Evolutionary conservation across 2,888 invertebrate genomes (phyloP).

Genomic region (Nemapogon koenigi): DNA sequence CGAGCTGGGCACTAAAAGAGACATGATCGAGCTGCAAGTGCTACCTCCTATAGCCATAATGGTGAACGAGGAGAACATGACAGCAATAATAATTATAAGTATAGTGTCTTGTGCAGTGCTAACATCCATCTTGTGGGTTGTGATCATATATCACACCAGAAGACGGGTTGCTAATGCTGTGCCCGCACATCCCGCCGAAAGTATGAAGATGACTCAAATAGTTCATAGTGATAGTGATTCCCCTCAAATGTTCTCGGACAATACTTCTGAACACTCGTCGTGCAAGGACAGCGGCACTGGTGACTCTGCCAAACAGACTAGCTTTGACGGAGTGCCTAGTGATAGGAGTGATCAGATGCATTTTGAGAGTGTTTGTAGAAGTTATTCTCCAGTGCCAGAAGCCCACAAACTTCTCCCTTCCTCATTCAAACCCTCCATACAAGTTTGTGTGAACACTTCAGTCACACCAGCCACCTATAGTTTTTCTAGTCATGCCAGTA

Average conservation of each 20-base stretch:
- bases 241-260: conserved; percentile 65
- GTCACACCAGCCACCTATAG: conserved; percentile 61
- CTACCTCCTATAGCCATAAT: conserved; percentile 65
- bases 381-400: conserved; percentile 56
- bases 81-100: conserved; percentile 88
- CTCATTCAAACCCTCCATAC: conserved; percentile 58
- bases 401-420: conserved; percentile 59
- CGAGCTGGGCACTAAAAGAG: conserved; percentile 78
- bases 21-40: conserved; percentile 74
- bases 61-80: conserved; percentile 76
- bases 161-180: conserved; percentile 66
- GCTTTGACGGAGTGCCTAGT: conserved; percentile 63
- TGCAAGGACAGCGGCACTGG: conserved; percentile 85
- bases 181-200: conserved; percentile 38
- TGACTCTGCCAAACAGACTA: conserved; percentile 78
- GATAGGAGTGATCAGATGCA: conserved; percentile 54
- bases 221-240: conserved; percentile 60
- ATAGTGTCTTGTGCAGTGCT: conserved; percentile 90
- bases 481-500: conserved; percentile 63
- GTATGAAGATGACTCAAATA: conserved; percentile 56
- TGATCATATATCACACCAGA: conserved; percentile 86
- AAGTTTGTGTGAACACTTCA: conserved; percentile 60
- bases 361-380: conserved; percentile 49
- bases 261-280: conserved; percentile 75
- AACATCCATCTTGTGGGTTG: conserved; percentile 91